Base-by-base conservation (phyloP, 1,140 invertebrate genomes). In the Solenopsis invicta region DNA sequence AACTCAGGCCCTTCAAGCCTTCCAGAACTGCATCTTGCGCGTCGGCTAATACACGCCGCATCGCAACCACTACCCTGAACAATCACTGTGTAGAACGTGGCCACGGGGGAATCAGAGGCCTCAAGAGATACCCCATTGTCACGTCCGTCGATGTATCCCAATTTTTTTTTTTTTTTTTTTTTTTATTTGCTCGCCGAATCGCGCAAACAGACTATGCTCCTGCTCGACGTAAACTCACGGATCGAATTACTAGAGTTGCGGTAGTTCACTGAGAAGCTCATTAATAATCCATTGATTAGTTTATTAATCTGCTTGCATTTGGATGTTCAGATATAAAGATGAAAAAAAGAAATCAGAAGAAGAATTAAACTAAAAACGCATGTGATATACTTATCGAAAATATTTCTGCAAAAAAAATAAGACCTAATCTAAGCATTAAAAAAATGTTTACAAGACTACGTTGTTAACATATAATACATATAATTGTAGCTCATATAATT, bases 1-100 rank as follows among this genome's bases (percentile, higher is more conserved):
- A 95, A 95, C 94, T 95, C 95, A 95, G 95, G 93, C 94, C 93
- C 94, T 95, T 95, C 92, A 95, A 91, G 92, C 93, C 91, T 93
- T 92, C 80, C 92, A 92, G 91, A 87, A 90, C 86, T 91, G 87
- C 87, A 81, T 85, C 76, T 87, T 59, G 72, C 72, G 62, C 56
- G 90, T 90, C 88, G 89, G 87, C 88, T 90, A 87, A 86, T 86
- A 93, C 89, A 87, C 91, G 89, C 86, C 87, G 89, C 87, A 87
- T 92, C 91, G 91, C 91, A 92, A 48, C 64, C n/a, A 92, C 87
- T 87, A 89, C 90, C 85, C 86, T 88, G 87, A 67, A 86, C 82
- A 81, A 89, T 34, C 48, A 59, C 84, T 71, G n/a, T 12, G 69
- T 66, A 78, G 87, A 3, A 71, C 66, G 77, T 67, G 76, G 61